These are phyloP conservation scores for Melipona beecheii DNA, from an alignment of 2,888 invertebrate genomes.

Conservation along the genomic window DNA sequence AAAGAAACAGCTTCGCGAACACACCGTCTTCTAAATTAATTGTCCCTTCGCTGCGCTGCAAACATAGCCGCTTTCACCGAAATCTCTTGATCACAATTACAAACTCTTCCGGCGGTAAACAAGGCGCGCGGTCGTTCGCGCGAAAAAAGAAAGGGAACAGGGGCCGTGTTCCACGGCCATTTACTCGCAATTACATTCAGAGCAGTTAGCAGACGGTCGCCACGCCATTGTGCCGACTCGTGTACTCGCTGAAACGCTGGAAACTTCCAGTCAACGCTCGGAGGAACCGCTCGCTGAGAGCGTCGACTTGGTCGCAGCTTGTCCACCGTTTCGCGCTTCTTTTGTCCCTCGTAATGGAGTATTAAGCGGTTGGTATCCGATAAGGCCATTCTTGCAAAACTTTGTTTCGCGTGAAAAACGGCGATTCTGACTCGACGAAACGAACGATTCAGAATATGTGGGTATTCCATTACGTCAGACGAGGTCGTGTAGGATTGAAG, in stretches of 20 bases:
- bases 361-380: conserved; percentile 73
- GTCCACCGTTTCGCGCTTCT: conserved; percentile 64
- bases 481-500: no score
- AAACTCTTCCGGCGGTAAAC: background rate
- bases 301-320: conserved; percentile 68
- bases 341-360: conserved; percentile 74
- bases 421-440: background rate
- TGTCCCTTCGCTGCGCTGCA: background rate
- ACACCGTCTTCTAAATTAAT: background rate
- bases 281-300: conserved; percentile 53
- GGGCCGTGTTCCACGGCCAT: conserved; percentile 34
- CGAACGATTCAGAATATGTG: background rate
- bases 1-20: background rate
- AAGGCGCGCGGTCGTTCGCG: background rate
- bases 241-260: conserved; percentile 24
- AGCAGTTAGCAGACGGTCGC: conserved; percentile 43
- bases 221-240: conserved; percentile 54
- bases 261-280: conserved; percentile 58
- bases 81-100: conserved; percentile 12
- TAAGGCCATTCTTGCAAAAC: conserved; percentile 63
- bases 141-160: conserved; percentile 2
- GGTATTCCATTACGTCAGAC: no score
- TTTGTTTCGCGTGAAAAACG: conserved; percentile 13
- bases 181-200: conserved; percentile 62
- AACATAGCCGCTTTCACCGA: background rate